phyloP scores from a whole-genome alignment of 2,113 vertebrate species.

The Tympanuchus pallidicinctus region DNA sequence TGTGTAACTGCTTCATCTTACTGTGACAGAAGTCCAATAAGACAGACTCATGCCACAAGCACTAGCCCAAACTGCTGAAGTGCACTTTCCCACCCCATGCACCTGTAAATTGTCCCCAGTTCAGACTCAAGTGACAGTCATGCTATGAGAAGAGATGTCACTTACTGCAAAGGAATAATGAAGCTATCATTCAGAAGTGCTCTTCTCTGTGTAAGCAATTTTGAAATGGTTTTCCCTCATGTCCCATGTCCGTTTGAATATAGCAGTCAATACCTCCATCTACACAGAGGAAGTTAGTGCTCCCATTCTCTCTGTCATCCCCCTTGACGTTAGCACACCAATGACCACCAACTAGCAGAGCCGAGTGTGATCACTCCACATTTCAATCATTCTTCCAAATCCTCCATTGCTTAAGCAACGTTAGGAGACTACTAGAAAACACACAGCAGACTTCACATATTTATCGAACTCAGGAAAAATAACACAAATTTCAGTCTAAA shows the following conservation, averaged over 20 bases:
- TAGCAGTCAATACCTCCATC: not conserved
- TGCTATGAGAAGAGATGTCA: fast-evolving
- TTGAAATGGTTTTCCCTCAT: not conserved
- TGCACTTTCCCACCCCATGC: not conserved
- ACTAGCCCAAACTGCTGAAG: not conserved
- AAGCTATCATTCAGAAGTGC: not conserved
- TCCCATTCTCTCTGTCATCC: not conserved
- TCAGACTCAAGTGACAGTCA: not conserved
- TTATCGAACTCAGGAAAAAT: not conserved
- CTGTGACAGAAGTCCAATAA: not conserved
- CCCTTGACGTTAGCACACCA: not conserved
- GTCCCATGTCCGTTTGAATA: not conserved
- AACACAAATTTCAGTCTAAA: not conserved
- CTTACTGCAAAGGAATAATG: not conserved
- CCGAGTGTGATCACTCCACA: fast-evolving
- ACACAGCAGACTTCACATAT: fast-evolving
- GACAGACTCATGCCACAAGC: not conserved
- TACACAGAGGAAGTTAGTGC: not conserved
- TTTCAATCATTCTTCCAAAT: not conserved
- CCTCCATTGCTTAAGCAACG: not conserved
- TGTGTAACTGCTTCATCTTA: not conserved
- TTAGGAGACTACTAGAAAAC: not conserved
- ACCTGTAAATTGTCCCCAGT: fast-evolving
- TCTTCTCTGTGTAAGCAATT: not conserved
- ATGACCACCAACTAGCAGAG: not conserved